Conservation (phyloP, 2,113 vertebrate genomes). For the Lathamus discolor region DNA sequence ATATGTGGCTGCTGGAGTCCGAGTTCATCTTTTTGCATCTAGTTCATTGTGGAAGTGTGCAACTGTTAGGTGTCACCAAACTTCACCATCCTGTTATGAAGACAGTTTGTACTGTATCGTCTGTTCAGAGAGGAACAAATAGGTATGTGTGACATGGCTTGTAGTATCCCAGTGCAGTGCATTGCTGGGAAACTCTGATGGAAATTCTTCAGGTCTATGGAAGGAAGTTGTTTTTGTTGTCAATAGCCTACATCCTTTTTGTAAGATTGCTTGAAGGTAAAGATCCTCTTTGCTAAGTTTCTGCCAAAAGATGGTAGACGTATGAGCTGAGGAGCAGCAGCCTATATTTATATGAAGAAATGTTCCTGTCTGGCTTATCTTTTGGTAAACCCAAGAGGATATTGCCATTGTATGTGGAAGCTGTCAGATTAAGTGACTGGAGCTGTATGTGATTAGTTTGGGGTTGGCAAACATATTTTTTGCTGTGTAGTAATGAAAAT, state of each 20-base stretch:
- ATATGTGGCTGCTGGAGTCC: background rate
- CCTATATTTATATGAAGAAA: background rate
- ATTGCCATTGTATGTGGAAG: background rate
- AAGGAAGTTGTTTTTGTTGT: background rate
- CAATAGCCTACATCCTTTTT: background rate
- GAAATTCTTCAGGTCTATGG: background rate
- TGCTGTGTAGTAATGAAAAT: background rate
- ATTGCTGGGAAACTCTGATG: background rate
- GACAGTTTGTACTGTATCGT: background rate
- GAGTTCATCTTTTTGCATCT: background rate
- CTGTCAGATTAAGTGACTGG: background rate
- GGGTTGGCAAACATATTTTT: background rate
- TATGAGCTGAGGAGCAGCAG: background rate
- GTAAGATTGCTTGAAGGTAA: background rate
- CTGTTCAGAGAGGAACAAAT: background rate
- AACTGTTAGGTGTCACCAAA: background rate
- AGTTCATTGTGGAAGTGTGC: background rate
- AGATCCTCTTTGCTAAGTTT: background rate
- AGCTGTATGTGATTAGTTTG: background rate
- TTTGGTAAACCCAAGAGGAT: background rate
- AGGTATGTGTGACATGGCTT: background rate
- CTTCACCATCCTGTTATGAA: rapidly evolving
- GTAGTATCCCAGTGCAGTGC: no score
- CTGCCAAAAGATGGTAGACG: background rate
- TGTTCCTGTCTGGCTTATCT: background rate